These are phyloP conservation scores for Natrix natrix DNA, from an alignment of 2,797 vertebrate species.

Conservation along the genomic window DNA sequence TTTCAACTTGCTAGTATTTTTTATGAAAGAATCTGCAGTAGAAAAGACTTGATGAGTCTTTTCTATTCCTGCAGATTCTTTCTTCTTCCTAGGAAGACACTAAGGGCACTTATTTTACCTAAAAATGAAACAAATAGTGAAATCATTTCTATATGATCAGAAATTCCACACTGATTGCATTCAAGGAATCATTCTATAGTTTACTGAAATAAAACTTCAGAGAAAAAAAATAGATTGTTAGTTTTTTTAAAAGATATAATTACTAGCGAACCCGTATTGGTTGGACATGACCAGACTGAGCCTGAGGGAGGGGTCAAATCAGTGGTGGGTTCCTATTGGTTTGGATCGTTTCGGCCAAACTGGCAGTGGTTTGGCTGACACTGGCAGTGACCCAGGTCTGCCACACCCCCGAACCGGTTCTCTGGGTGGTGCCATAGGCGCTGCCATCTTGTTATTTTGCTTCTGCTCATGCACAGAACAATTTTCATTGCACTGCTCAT, in stretches of 20 bases:
- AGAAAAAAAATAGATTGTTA: background rate
- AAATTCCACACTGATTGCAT: background rate
- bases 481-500: too few relatives aligned
- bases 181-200: background rate
- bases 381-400: too few relatives aligned
- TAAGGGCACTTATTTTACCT: background rate
- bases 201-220: background rate
- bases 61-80: too few relatives aligned
- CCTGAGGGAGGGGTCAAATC: background rate
- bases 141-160: constrained; percentile 1
- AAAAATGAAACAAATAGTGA: background rate
- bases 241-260: background rate
- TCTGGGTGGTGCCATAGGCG: too few relatives aligned
- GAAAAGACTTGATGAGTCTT: background rate
- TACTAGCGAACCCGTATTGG: background rate
- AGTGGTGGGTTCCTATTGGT: too few relatives aligned
- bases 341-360: too few relatives aligned
- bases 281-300: background rate
- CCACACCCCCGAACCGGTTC: too few relatives aligned
- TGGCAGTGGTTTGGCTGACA: too few relatives aligned
- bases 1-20: background rate
- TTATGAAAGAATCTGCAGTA: constrained; percentile 10
- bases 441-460: too few relatives aligned
- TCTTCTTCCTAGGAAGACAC: constrained; percentile 21
- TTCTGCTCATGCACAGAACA: too few relatives aligned